Conservation (phyloP, 2,888 invertebrate species). For the Pollenia labialis region DNA sequence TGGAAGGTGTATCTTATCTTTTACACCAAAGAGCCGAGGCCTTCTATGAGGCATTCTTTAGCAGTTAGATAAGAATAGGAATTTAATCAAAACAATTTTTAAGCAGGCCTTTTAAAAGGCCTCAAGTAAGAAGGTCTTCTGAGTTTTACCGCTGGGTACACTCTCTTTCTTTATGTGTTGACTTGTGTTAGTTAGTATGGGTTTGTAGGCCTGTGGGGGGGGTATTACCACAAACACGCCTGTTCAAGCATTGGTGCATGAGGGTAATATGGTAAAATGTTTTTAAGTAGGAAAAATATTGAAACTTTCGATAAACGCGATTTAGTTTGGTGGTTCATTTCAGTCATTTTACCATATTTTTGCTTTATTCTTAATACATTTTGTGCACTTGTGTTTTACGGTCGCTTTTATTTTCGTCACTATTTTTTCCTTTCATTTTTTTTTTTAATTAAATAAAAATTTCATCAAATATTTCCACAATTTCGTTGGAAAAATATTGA, state of each 20-base stretch:
- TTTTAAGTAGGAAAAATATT: conserved; percentile 48
- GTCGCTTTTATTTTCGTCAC: not conserved
- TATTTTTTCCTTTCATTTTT: conserved; percentile 4
- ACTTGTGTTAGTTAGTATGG: not conserved
- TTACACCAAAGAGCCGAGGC: too few relatives aligned
- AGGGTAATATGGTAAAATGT: conserved; percentile 7
- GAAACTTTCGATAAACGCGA: conserved; percentile 52
- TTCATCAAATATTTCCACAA: conserved; percentile 51
- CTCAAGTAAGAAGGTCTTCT: too few relatives aligned
- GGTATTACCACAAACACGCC: conserved; percentile 5
- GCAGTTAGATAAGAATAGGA: too few relatives aligned
- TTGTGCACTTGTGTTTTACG: not conserved
- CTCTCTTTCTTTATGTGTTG: not conserved
- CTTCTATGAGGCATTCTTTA: too few relatives aligned
- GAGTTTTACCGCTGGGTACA: too few relatives aligned
- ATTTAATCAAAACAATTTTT: too few relatives aligned
- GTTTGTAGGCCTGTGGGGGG: too few relatives aligned
- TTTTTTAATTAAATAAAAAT: conserved; percentile 65
- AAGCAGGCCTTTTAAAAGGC: too few relatives aligned
- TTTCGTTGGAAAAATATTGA: conserved; percentile 52
- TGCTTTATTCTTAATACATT: not conserved
- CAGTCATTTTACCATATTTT: not conserved
- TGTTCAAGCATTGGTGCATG: conserved; percentile 19
- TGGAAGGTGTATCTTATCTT: too few relatives aligned
- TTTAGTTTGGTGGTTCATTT: conserved; percentile 48